Conservation (phyloP, 2,797 vertebrate species). For the Cyprinella venusta region DNA sequence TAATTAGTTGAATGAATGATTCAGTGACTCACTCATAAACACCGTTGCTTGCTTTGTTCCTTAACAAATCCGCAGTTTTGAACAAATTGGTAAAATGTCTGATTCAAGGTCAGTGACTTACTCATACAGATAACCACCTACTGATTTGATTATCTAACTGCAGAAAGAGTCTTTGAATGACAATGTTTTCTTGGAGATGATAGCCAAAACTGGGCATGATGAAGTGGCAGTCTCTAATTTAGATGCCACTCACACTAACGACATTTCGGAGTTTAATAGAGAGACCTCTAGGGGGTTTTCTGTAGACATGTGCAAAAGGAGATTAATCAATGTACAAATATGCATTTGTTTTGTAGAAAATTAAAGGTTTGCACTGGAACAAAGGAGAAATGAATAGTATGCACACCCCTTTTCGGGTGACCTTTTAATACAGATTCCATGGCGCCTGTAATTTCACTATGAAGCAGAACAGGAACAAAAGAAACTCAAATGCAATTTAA, state of each 20-base stretch:
- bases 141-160: not conserved
- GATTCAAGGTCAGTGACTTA: conserved; percentile 1
- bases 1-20: not conserved
- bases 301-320: conserved; percentile 29
- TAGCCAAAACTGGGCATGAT: not conserved
- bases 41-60: not conserved
- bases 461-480: conserved; percentile 34
- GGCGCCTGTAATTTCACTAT: conserved; percentile 45
- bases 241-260: conserved; percentile 29
- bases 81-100: not conserved
- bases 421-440: conserved; percentile 45
- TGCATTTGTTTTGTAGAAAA: conserved; percentile 38
- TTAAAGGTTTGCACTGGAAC: conserved; percentile 32
- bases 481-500: conserved; percentile 40
- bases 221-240: conserved; percentile 13
- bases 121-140: not conserved
- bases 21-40: not conserved
- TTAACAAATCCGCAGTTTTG: not conserved
- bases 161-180: not conserved
- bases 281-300: not conserved
- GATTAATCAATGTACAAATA: conserved; percentile 42
- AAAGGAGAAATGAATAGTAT: conserved; percentile 16
- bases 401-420: conserved; percentile 25
- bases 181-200: conserved; percentile 14
- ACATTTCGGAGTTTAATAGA: conserved; percentile 27